phyloP scores from a whole-genome alignment of 1,140 invertebrate genomes.

The Sycophila sp. region DNA sequence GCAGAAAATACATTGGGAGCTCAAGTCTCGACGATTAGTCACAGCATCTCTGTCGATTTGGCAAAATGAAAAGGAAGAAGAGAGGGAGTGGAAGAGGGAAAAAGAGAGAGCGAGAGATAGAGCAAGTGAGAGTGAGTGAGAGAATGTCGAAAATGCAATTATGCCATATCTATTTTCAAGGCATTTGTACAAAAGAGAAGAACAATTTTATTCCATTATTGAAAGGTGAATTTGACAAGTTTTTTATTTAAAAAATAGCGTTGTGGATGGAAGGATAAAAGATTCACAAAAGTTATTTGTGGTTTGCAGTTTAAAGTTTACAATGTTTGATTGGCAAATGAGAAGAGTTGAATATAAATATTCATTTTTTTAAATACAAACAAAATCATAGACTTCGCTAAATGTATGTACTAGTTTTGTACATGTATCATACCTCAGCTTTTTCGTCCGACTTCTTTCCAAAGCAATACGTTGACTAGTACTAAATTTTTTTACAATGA shows the following conservation, averaged over 20 bases:
- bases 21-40: slow-evolving; percentile 69
- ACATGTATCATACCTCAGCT: background rate
- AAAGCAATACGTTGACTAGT: background rate
- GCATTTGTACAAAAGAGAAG: slow-evolving; percentile 14
- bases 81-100: background rate
- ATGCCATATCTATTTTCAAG: background rate
- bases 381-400: background rate
- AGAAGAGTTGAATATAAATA: background rate
- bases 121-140: background rate
- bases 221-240: background rate
- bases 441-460: background rate
- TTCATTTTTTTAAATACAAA: background rate
- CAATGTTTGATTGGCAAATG: too few relatives aligned
- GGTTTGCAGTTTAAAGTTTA: too few relatives aligned
- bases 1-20: slow-evolving; percentile 49
- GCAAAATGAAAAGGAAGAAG: slow-evolving; percentile 46
- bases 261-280: background rate
- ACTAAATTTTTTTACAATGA: background rate
- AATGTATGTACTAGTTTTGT: background rate
- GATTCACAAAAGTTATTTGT: too few relatives aligned
- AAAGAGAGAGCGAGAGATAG: background rate
- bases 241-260: slow-evolving; percentile 5
- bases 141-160: background rate
- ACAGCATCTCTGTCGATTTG: slow-evolving; percentile 64
- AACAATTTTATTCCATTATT: slow-evolving; percentile 24